Evolutionary conservation across 2,113 vertebrate genomes (phyloP).

Genomic region (Excalfactoria chinensis): DNA sequence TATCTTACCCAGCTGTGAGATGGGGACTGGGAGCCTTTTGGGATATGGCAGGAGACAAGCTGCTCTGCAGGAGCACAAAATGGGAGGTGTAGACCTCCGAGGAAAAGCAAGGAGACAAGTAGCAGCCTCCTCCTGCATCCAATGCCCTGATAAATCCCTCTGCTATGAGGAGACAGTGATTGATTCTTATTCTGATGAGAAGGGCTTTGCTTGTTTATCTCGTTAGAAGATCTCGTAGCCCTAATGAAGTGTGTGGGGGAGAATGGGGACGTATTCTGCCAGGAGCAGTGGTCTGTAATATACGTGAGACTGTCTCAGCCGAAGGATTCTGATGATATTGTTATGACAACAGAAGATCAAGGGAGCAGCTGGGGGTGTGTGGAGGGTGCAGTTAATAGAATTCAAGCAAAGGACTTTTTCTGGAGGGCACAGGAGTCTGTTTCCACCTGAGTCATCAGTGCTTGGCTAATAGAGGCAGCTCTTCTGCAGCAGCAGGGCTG

Average conservation of each 20-base stretch:
- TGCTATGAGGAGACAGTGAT: not conserved
- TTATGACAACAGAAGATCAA: conserved; percentile 1
- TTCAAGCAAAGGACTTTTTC: not conserved
- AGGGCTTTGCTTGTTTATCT: not conserved
- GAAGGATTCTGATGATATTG: not conserved
- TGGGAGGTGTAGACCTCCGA: not conserved
- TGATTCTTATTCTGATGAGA: not conserved
- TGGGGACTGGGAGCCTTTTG: not conserved
- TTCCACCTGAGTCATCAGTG: conserved; percentile 32
- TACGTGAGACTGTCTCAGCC: not conserved
- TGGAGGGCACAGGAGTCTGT: not conserved
- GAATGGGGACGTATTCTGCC: not conserved
- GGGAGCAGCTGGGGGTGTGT: not conserved
- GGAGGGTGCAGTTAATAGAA: conserved; percentile 5
- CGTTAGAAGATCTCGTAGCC: not conserved
- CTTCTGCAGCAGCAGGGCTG: not conserved
- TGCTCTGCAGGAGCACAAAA: not conserved
- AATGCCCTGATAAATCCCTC: not conserved
- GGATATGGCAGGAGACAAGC: not conserved
- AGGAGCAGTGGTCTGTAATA: not conserved
- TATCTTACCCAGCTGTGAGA: not conserved
- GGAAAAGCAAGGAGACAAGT: fast-evolving
- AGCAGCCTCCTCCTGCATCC: not conserved
- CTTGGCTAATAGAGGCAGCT: not conserved
- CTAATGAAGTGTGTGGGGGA: fast-evolving